Evolutionary conservation across 30 jellyfish, hydroid and myxozoan species (phyloP), one percentile per base, ranked within the genome.

Genomic region (Phacellophora camtschatica): DNA sequence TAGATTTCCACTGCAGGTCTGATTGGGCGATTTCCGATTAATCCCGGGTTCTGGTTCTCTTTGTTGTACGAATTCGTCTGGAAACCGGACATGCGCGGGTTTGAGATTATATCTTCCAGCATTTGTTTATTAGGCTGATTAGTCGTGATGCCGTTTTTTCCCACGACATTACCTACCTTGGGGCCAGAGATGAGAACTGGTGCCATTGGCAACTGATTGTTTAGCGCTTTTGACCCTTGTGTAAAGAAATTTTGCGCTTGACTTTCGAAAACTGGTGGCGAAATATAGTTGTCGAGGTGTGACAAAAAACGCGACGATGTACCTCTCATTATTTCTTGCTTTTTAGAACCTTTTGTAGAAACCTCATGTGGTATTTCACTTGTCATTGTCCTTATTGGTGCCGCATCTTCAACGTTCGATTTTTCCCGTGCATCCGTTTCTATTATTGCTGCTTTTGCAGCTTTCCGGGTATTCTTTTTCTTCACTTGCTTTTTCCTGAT

Each of bases 1-100:
- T 80, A 80, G 22, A 80, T 80, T 16, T 80, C 91, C 6, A 80
- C 22, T 13, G 76, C 91, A 7, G 91, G 91, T 2, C 84, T 46
- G 30, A 80, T 70, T 2, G 25, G 91, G 53, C 91, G 61, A 23
- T 41, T 57, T 5, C 91, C 91, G 51, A 80, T 66, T 10, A 80
- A 67, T 27, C 48, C 19, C 20, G 89, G 28, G 24, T 58, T 67
- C 10, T 55, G 16, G 0, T 49, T 43, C 4, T 77, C 75, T 6
- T 22, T 65, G 18, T 56, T 5, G 18, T 27, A 19, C 46, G 75
- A 55, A n/a, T 33, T 54, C 0, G 76, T 31, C 41, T 71, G 83
- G 27, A 48, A 37, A 6, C 57, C 50, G 5, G 86, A 72, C 86
- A 72, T 72, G 27, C 74, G 51, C 6, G 86, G 86, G 34, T 54